Conservation (phyloP, 2,113 vertebrate species). For the Pseudonaja textilis region DNA sequence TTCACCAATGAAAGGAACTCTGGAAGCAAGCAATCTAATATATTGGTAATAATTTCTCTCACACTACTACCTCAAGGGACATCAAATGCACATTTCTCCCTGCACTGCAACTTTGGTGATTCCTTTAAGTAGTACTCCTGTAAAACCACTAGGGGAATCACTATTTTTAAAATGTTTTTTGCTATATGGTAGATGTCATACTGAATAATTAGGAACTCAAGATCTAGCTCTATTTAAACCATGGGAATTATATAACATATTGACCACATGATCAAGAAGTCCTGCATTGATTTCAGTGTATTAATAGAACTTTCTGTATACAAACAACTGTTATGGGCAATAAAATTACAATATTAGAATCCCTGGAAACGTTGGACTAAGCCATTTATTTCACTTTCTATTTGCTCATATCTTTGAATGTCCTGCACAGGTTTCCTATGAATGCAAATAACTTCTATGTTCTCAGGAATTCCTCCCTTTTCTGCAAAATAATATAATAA, state of each 20-base stretch:
- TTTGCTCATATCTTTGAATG: neutral
- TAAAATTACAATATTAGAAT: neutral
- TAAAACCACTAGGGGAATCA: neutral
- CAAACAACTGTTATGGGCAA: neutral
- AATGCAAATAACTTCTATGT: neutral
- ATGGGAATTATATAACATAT: neutral
- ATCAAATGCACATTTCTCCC: neutral
- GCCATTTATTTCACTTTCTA: neutral
- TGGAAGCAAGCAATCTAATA: neutral
- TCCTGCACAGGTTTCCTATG: neutral
- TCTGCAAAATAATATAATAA: neutral
- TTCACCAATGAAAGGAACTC: neutral
- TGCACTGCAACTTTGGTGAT: neutral
- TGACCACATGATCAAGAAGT: neutral
- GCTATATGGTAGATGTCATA: neutral
- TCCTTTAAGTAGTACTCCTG: neutral
- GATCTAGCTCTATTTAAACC: neutral
- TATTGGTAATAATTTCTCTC: neutral
- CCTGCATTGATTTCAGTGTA: neutral
- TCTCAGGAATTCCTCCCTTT: neutral
- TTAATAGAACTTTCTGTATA: neutral
- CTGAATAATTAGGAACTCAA: neutral
- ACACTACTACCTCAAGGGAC: neutral
- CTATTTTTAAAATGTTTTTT: neutral
- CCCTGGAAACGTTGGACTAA: neutral